Conservation (phyloP, 1,140 invertebrate species). For the Meloidogyne exigua region DNA sequence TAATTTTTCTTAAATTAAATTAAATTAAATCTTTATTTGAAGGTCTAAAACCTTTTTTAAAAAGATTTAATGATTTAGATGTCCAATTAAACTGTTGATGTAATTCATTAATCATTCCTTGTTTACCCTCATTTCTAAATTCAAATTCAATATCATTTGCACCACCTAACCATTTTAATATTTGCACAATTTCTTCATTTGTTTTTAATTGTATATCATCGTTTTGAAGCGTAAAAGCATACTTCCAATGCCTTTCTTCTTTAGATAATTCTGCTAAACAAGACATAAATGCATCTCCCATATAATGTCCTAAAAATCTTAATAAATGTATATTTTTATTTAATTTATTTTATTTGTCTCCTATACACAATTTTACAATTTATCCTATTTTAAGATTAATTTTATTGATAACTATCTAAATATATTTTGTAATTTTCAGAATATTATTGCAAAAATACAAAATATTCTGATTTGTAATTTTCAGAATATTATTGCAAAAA, state of each 20-base stretch:
- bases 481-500: too few species aligned
- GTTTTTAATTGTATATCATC: constrained; percentile 32
- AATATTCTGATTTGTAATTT: too few species aligned
- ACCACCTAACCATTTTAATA: constrained; percentile 32
- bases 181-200: constrained; percentile 32
- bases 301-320: neutral
- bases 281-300: neutral
- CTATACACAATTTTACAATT: too few species aligned
- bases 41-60: constrained; percentile 19
- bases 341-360: too few species aligned
- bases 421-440: too few species aligned
- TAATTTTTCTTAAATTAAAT: neutral
- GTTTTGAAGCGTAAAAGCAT: constrained; percentile 22
- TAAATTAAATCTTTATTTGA: too few species aligned
- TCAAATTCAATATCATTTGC: constrained; percentile 30
- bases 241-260: constrained; percentile 12
- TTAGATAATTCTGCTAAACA: neutral
- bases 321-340: too few species aligned
- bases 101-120: neutral
- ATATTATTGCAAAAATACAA: too few species aligned
- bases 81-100: constrained; percentile 27
- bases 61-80: constrained; percentile 17
- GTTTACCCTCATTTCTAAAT: neutral
- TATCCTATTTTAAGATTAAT: too few species aligned
- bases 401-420: too few species aligned